phyloP scores from a whole-genome alignment of 2,113 vertebrate species.

The Chrysochloris asiatica region DNA sequence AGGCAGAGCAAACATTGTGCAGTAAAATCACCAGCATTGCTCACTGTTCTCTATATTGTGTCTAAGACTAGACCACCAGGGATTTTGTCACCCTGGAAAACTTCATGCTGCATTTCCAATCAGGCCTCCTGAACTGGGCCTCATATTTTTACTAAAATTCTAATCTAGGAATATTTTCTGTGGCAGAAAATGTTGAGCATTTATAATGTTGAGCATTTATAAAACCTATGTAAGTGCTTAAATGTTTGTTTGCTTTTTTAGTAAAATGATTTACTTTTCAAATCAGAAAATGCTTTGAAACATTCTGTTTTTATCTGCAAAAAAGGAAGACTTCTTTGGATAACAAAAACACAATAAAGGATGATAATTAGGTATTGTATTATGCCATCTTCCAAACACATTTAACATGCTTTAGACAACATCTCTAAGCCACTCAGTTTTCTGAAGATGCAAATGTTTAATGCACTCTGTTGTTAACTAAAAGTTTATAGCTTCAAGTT shows the following conservation, averaged over 20 bases:
- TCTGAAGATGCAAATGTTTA: neutral
- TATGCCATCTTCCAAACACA: neutral
- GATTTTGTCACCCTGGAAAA: neutral
- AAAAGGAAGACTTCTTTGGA: neutral
- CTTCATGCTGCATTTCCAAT: neutral
- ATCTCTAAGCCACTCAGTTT: accelerated
- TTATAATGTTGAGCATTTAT: neutral
- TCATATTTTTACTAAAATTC: neutral
- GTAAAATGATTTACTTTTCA: neutral
- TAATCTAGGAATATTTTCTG: neutral
- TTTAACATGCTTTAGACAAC: neutral
- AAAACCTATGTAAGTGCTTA: neutral
- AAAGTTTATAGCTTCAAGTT: neutral
- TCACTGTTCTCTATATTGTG: neutral
- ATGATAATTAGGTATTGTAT: neutral
- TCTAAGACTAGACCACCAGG: neutral
- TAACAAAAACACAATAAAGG: neutral
- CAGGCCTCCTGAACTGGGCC: neutral
- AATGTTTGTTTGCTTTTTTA: neutral
- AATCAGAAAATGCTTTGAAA: neutral
- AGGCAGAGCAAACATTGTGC: constrained; percentile 6
- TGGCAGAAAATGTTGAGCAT: neutral
- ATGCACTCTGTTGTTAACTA: no score
- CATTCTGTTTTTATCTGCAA: neutral
- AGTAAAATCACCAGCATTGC: neutral